Evolutionary conservation across 2,888 invertebrate species (phyloP), one percentile per base, ranked within the genome.

Genomic region (Macaria liturata): DNA sequence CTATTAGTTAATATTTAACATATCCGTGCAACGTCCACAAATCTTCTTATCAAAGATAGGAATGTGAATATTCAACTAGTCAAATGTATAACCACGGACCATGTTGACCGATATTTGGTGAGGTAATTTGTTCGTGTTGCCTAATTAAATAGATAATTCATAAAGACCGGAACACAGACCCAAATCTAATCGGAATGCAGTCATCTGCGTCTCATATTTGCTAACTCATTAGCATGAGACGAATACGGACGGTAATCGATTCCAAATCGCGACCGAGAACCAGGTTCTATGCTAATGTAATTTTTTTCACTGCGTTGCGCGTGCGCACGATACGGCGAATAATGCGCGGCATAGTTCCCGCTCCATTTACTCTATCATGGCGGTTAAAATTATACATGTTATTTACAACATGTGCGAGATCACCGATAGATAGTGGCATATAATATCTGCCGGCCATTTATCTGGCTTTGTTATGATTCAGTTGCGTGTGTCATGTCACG

Each of bases 331-430:
- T 78, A 77, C 77, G 76, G 80, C 80, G 76, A 78, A 81, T 84
- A 78, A 78, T 83, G 79, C 83, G 83, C 81, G 74, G 81, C 83
- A 82, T 81, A 80, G 81, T 85, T 88, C 70, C 82, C 86, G 90
- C 87, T 89, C 89, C 76, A 90, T 87, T 89, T 87, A 83, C 82
- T 80, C 86, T 88, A 89, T 90, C 88, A 83, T 77, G 75, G 75
- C 76, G 77, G 76, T 83, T 83, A 82, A 81, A 84, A 76, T 81
- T 78, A 80, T 77, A 72, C 67, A 76, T 64, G 73, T 76, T 80
- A 80, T 82, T 81, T 80, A 75, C 76, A 73, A 75, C 75, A 74
- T 75, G 65, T 70, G 66, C 69, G 72, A 74, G 76, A 80, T 81
- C 76, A 71, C 70, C 66, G 68, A 73, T 74, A 72, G 72, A 76